Evolutionary conservation across 2,797 vertebrate genomes (phyloP), one percentile per base, ranked within the genome.

Genomic region (Melanotaenia nigrans): DNA sequence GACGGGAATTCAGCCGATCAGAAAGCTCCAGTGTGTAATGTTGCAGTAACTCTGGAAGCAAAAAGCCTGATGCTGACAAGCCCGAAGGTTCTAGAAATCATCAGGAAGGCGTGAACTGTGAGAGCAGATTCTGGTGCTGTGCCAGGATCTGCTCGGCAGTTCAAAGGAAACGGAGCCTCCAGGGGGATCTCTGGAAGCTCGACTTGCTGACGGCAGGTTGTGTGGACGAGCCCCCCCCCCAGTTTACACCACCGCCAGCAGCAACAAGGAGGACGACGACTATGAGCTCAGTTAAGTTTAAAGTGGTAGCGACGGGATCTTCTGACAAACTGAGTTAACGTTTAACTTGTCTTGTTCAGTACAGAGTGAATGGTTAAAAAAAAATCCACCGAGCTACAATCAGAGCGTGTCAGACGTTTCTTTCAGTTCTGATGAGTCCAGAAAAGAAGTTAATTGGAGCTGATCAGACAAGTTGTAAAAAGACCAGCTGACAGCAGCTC

Each of bases 381-480:
- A 35, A 35, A 35, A 35, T 35, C 33, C 33, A 38, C 36, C 11
- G 36, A 38, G 36, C 36, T 38, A 13, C 36, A 11, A 12, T 30
- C 28, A 30, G 28, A 30, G 4, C 28, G 28, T 30, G 28, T 38
- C 36, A 38, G 36, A 38, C 9, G 36, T 12, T 38, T 22, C 47
- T 10, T 22, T 22, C n/a, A 2, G n/a, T 22, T 22, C n/a, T 51
- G 47, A 22, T 22, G 20, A 3, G 5, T 51, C 47, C 20, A 22
- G 18, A 16, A 47, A 47, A 47, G 20, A 8, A 47, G 3, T 35
- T 35, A 7, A 35, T 4, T 38, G 36, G 24, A 38, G 67, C 30
- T 13, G 11, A 62, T 33, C 65, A 45, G 30, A 61, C n/a, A 14
- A 32, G 54, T 22, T 62, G 62, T n/a, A 72, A 72, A 57, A 47